Evolutionary conservation across 35 echinoderm and acorn worm genomes (phyloP).

Genomic region (Lytechinus pictus): DNA sequence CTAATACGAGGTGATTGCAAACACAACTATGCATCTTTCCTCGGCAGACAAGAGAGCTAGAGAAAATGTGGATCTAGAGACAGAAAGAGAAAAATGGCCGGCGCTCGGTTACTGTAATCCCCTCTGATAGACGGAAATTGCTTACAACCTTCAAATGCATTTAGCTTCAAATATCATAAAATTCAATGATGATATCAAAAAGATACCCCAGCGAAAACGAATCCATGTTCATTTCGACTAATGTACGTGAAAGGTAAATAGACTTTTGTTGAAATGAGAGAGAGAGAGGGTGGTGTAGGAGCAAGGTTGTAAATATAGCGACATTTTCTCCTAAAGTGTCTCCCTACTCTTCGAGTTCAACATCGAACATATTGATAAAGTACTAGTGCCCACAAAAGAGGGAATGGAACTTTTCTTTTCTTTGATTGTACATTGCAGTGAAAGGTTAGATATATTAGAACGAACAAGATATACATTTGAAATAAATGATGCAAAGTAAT

Average conservation of each 20-base stretch:
- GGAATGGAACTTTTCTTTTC: background rate
- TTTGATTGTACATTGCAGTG: background rate
- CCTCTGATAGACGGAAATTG: slow-evolving; percentile 51
- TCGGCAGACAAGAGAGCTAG: slow-evolving; percentile 17
- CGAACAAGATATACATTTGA: background rate
- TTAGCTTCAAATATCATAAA: slow-evolving; percentile 55
- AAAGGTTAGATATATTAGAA: slow-evolving; percentile 14
- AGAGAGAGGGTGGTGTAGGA: background rate
- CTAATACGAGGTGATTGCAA: slow-evolving; percentile 46
- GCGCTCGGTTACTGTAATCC: slow-evolving; percentile 36
- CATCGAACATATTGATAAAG: slow-evolving; percentile 3
- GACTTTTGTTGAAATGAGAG: slow-evolving; percentile 23
- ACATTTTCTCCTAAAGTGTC: slow-evolving; percentile 18
- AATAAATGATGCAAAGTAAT: background rate
- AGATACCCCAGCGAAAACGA: background rate
- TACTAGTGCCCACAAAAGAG: background rate
- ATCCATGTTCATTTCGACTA: slow-evolving; percentile 47
- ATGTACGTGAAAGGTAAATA: slow-evolving; percentile 46
- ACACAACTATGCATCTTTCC: slow-evolving; percentile 36
- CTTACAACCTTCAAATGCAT: slow-evolving; percentile 54
- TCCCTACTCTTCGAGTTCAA: background rate
- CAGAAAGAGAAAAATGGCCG: slow-evolving; percentile 45
- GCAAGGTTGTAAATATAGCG: background rate
- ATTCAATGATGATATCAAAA: slow-evolving; percentile 58
- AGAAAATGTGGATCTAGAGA: background rate